Evolutionary conservation across 2,888 invertebrate genomes (phyloP), one percentile per base, ranked within the genome.

Genomic region (Drosophila prolongata): DNA sequence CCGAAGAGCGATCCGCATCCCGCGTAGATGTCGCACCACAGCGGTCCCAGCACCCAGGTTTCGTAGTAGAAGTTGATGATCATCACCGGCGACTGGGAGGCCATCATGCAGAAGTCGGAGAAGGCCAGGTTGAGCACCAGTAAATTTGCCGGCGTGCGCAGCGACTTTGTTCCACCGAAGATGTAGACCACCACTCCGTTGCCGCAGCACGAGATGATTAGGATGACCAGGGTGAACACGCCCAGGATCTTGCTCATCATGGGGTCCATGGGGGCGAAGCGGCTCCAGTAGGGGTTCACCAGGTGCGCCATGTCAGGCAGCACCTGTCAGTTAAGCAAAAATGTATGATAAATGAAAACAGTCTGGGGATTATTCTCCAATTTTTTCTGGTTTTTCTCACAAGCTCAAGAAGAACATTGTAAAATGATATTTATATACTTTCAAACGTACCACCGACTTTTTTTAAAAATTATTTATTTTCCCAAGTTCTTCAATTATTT

Each of bases 101-200:
- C 93, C 97, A 98, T 98, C 96, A 98, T 97, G 77, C 95, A 94
- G 90, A 98, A 96, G 71, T 91, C 91, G 49, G 97, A 97, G 92
- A 98, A 95, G 42, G 98, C 98, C 87, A 98, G 94, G 93, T 98
- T 98, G 64, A 98, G 95, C 57, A 98, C 96, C 76, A 98, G 94
- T 82, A 98, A 93, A 92, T 98, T 98, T 75, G 98, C 97, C 24
- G 98, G 98, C 30, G 98, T 97, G 84, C 97, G 95, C 59, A 98
- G 67, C 0, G 91, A 88, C 80, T 92, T 92, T 44, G 92, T 92
- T 52, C 91, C 91, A 11, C 91, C 87, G 67, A 92, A 92, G 57
- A 92, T 92, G 53, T 89, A 92, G 56, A 92, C 90, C 35, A 92
- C 92, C 6, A 90, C 87, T n/a, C 92, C 91, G 68, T 92, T 92